A percentile compares a stretch with the other conserved stretches of the same genome.
Evolutionary conservation across 2,113 vertebrate genomes (phyloP).

Genomic region (Pseudopodoces humilis): DNA sequence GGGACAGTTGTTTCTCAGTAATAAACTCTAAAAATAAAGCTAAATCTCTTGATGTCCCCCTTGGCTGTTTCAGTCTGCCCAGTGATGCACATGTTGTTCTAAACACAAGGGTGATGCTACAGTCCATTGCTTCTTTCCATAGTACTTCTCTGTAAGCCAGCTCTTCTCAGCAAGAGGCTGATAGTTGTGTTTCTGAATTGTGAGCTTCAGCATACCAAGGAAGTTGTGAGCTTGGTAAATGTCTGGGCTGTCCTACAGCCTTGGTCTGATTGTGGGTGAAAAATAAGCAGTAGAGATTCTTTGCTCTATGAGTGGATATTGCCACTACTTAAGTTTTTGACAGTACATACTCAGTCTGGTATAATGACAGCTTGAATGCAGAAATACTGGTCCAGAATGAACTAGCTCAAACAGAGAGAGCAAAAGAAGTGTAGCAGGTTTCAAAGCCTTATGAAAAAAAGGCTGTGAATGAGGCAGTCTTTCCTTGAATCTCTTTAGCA

Average conservation of each 20-base stretch:
- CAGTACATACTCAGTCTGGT: neutral
- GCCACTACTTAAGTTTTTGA: neutral
- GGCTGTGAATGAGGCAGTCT: neutral
- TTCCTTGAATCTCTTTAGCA: neutral
- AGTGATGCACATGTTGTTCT: neutral
- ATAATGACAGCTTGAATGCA: neutral
- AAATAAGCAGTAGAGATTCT: neutral
- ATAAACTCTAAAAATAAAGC: slow-evolving; percentile 19
- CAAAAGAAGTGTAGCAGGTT: neutral
- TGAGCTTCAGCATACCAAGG: neutral
- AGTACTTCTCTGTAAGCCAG: neutral
- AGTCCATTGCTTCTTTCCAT: neutral
- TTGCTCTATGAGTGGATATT: neutral
- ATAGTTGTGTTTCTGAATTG: neutral
- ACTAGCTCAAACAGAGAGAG: neutral
- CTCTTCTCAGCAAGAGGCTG: neutral
- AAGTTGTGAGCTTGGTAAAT: neutral
- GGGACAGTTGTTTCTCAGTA: neutral
- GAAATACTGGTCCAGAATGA: neutral
- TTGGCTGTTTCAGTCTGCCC: neutral
- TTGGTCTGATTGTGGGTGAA: neutral
- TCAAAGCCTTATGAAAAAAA: neutral
- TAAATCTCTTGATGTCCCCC: neutral
- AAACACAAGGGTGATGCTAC: neutral
- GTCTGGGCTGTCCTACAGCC: neutral